phyloP scores from a whole-genome alignment of 2,113 vertebrate genomes.

The Pelvicachromis taeniatus region DNA sequence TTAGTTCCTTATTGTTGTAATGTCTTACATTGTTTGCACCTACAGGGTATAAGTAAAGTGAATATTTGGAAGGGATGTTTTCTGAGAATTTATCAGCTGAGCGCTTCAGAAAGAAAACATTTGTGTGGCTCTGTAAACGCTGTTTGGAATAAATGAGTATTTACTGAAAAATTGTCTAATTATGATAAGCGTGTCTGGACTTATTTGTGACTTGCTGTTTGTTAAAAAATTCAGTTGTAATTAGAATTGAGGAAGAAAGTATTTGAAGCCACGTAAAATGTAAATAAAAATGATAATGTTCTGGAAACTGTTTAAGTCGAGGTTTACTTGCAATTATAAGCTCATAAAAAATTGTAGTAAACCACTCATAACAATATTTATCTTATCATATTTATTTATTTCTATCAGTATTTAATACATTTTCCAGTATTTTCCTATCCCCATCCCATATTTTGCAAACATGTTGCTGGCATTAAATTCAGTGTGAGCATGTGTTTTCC shows the following conservation, averaged over 20 bases:
- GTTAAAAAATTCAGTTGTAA: background rate
- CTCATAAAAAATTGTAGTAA: background rate
- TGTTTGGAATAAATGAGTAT: background rate
- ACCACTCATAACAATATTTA: background rate
- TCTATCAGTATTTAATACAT: background rate
- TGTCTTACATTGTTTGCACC: background rate
- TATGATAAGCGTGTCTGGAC: background rate
- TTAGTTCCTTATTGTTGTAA: constrained; percentile 8
- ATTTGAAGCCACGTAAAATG: background rate
- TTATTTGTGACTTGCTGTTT: background rate
- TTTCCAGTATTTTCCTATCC: background rate
- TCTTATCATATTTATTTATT: background rate
- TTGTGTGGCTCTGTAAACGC: background rate
- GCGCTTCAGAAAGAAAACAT: background rate
- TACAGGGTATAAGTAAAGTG: background rate
- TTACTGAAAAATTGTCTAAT: background rate
- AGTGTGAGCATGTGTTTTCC: background rate
- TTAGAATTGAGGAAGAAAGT: background rate
- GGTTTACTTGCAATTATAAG: background rate
- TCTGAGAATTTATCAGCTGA: background rate
- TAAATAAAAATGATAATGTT: background rate
- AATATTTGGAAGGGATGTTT: background rate
- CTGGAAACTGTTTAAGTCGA: background rate
- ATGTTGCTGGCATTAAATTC: background rate
- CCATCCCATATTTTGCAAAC: background rate